These are phyloP conservation scores for Dendrolimus houi DNA, from an alignment of 2,888 invertebrate genomes.

Conservation along the genomic window DNA sequence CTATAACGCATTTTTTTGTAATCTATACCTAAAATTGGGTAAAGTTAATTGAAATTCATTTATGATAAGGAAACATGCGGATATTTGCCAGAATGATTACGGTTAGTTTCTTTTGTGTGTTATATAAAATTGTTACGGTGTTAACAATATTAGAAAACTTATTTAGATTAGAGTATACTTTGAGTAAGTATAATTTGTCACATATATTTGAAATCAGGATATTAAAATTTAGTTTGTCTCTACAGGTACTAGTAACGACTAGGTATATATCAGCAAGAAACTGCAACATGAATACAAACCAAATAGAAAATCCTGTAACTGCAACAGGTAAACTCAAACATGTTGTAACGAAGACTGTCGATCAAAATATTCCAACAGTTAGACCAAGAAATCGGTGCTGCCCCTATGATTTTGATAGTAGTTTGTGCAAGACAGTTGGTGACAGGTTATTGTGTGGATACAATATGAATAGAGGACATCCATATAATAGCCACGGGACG, in stretches of 20 bases:
- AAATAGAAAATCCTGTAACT: neutral
- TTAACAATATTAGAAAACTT: no score
- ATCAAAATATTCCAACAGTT: neutral
- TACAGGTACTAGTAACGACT: constrained; percentile 20
- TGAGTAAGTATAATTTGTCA: neutral
- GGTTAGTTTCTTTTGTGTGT: constrained; percentile 29
- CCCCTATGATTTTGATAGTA: constrained; percentile 49
- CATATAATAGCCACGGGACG: constrained; percentile 15
- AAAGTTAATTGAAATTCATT: constrained; percentile 36
- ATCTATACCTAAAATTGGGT: constrained; percentile 18
- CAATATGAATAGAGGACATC: constrained; percentile 37
- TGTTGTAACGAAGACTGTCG: neutral
- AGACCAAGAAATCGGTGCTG: constrained; percentile 35
- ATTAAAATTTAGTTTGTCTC: neutral
- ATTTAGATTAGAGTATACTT: neutral
- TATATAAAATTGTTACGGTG: constrained; percentile 7
- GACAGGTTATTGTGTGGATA: constrained; percentile 52
- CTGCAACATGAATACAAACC: constrained; percentile 9
- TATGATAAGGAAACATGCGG: constrained; percentile 44
- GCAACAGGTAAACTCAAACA: constrained; percentile 1
- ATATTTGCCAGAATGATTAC: constrained; percentile 28
- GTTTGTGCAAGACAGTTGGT: constrained; percentile 37
- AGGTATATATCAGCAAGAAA: constrained; percentile 10
- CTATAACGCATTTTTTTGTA: constrained; percentile 5
- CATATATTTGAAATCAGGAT: neutral